A percentile compares a stretch with the other conserved stretches of the same genome.
These are phyloP conservation scores for Platichthys stellatus DNA, from an alignment of 2,113 vertebrate species.

Conservation along the genomic window DNA sequence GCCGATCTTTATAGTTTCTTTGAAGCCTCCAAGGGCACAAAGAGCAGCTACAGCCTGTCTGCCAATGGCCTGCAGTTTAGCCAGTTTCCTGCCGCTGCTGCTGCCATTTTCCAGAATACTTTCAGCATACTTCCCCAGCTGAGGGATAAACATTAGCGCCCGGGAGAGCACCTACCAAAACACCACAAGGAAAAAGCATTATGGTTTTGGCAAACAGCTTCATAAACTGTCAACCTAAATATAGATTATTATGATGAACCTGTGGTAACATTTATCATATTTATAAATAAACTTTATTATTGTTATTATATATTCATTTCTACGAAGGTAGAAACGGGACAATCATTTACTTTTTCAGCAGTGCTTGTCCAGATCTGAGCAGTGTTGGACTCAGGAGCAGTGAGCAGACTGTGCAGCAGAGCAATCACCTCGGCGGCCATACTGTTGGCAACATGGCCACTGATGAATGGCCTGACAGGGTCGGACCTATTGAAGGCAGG, in stretches of 20 bases:
- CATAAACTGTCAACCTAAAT: neutral
- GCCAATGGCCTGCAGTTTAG: slow-evolving; percentile 94
- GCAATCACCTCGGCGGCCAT: slow-evolving; percentile 99
- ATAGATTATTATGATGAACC: neutral
- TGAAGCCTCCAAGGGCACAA: slow-evolving; percentile 97
- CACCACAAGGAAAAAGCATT: neutral
- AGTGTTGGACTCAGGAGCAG: slow-evolving; percentile 95
- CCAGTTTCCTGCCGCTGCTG: slow-evolving; percentile 93
- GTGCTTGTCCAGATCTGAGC: slow-evolving; percentile 99
- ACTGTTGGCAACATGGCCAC: slow-evolving; percentile 97
- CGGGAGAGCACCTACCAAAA: slow-evolving; percentile 90
- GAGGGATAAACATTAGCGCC: slow-evolving; percentile 97
- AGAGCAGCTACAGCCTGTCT: slow-evolving; percentile 96
- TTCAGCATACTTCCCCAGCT: slow-evolving; percentile 95
- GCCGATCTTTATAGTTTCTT: slow-evolving; percentile 98
- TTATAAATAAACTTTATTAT: neutral
- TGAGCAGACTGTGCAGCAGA: slow-evolving; percentile 93
- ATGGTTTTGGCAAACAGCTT: slow-evolving; percentile 1
- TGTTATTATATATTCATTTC: neutral
- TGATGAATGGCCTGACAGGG: slow-evolving; percentile 95
- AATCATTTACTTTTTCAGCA: slow-evolving; percentile 89
- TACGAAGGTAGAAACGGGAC: neutral
- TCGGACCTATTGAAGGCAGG: slow-evolving; percentile 84
- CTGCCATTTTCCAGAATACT: slow-evolving; percentile 95
- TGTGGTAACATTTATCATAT: neutral